Base-by-base conservation (phyloP, 30 jellyfish, hydroid and myxozoan genomes). In the Aurelia aurita complex sp. Pacific region DNA sequence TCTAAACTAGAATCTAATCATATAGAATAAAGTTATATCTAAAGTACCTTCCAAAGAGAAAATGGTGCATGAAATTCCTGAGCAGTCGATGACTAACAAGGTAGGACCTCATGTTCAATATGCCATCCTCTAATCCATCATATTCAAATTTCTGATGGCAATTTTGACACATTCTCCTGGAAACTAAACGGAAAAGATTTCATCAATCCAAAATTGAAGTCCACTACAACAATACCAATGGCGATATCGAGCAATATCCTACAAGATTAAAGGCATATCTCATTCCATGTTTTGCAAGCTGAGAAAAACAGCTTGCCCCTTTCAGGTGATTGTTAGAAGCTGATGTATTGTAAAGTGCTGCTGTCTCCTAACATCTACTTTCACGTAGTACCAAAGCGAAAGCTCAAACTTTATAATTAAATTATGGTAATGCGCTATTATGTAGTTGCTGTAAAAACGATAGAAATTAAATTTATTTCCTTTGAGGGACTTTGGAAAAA, bases 121-220 rank as follows among this genome's bases (percentile, higher is more conserved):
- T 67, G 55, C 77, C 77, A 67, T 67, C 77, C 77, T 23, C 77
- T 23, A 32, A 67, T 67, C 77, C 77, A 23, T 67, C 77, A 13
- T 67, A 67, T 67, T 23, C 77, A 5, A 67, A 23, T 36, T 67
- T 67, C 55, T 36, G 55, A 5, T 36, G 55, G 55, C 77, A 67
- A 36, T 67, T 67, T 6, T 67, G 55, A 23, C 77, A 67, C 51
- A 67, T 36, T 23, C 55, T 23, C 18, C 55, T 3, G 8, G 77
- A 67, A 23, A 67, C 77, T 67, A 67, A 15, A 36, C 12, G 51
- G 51, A 67, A 67, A 67, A 67, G 43, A 29, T 18, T 18, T 35
- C 18, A 18, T 35, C 5, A 38, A 61, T 61, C 69, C 69, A 61
- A 61, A 61, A 61, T 61, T 9, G 32, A 61, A 61, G 4, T 61